Conservation (phyloP, 2,797 vertebrate species). For the Clamator glandarius region DNA sequence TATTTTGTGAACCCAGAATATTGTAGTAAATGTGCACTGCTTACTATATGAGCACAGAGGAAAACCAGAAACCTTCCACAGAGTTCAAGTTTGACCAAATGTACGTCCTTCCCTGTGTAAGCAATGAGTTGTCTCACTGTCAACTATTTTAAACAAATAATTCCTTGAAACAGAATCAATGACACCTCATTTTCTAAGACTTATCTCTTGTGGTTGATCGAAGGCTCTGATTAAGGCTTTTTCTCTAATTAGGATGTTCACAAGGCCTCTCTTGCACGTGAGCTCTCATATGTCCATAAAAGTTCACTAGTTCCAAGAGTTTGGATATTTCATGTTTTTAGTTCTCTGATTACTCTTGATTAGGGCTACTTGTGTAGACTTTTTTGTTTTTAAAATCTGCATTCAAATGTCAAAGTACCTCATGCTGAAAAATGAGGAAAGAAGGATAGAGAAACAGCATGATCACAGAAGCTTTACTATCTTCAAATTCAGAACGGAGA, state of each 20-base stretch:
- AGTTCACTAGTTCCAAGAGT: neutral
- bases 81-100: neutral
- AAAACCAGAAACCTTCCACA: neutral
- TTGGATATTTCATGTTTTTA: neutral
- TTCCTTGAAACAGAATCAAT: neutral
- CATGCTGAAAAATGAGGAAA: neutral
- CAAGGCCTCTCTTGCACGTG: rapidly evolving
- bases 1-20: neutral
- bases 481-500: neutral
- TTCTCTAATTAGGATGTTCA: neutral
- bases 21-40: neutral
- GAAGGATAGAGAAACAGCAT: neutral
- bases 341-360: neutral
- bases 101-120: neutral
- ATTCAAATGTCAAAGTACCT: neutral
- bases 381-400: neutral
- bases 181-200: neutral
- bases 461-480: neutral
- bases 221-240: neutral
- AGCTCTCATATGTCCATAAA: neutral
- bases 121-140: neutral
- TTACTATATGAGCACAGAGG: neutral
- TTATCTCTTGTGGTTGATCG: neutral
- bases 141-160: neutral
- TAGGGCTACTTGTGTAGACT: neutral